These are phyloP conservation scores for Carettochelys insculpta DNA, from an alignment of 2,113 vertebrate species.

Conservation along the genomic window DNA sequence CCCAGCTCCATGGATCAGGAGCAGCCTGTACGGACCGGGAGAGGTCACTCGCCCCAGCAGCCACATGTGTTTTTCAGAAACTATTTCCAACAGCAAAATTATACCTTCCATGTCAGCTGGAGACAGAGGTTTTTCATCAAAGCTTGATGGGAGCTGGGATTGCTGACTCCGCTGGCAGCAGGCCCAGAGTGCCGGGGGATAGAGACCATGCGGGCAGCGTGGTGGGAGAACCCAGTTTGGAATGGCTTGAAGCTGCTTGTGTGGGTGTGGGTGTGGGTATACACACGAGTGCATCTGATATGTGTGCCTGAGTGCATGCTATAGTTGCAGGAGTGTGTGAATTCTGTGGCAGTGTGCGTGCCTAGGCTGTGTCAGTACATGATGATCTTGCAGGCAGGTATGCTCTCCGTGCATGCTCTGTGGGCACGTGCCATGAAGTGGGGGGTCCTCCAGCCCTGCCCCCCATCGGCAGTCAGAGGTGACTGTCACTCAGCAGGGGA, in stretches of 20 bases:
- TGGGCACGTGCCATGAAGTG: too few species aligned
- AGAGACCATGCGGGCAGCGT: fast-evolving
- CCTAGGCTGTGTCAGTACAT: background rate
- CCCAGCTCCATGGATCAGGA: background rate
- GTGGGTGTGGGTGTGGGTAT: background rate
- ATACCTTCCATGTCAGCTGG: constrained; percentile 24
- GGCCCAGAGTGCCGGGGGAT: background rate
- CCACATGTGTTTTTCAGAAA: constrained; percentile 59
- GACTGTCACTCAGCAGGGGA: too few species aligned
- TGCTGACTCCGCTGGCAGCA: constrained; percentile 1
- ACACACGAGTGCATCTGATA: background rate
- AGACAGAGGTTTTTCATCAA: constrained; percentile 56
- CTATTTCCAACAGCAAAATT: constrained; percentile 73
- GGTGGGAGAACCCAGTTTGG: background rate
- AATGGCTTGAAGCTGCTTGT: background rate
- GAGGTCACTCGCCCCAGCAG: constrained; percentile 2
- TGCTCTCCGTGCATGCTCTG: too few species aligned
- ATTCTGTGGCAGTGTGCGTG: background rate
- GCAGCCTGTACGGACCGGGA: background rate
- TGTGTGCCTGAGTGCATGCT: fast-evolving
- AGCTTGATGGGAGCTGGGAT: constrained; percentile 37
- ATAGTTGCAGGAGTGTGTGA: fast-evolving
- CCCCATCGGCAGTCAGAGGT: too few species aligned
- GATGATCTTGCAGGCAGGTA: background rate
- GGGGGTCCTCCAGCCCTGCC: too few species aligned